phyloP scores from a whole-genome alignment of 2,888 invertebrate genomes.

The Sinopyrophorus schimmeli region DNA sequence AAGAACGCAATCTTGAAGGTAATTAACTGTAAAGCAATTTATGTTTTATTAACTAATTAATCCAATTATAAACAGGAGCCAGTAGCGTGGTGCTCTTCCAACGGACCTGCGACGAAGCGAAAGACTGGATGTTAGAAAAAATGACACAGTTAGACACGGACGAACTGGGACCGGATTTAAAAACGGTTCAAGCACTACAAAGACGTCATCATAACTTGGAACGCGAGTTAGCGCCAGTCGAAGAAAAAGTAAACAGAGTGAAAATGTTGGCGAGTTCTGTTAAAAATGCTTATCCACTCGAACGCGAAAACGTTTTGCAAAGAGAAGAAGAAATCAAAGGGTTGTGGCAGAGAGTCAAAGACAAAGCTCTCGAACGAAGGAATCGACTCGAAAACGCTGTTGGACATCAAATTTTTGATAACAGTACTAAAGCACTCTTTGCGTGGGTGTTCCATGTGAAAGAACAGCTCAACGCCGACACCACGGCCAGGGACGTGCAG shows the following conservation, averaged over 20 bases:
- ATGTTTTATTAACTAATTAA: no score
- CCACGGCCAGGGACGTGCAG: conserved; percentile 81
- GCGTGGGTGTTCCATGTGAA: conserved; percentile 82
- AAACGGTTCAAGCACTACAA: conserved; percentile 90
- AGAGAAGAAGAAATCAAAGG: conserved; percentile 83
- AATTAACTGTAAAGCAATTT: no score
- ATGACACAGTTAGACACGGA: conserved; percentile 83
- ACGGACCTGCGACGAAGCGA: conserved; percentile 93
- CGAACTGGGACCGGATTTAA: conserved; percentile 80
- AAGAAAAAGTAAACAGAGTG: conserved; percentile 90
- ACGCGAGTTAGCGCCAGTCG: conserved; percentile 90
- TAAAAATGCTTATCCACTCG: conserved; percentile 89
- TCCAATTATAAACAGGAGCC: conserved; percentile 43
- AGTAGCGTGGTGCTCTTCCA: conserved; percentile 91
- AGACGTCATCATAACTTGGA: conserved; percentile 91
- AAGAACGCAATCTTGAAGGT: conserved; percentile 89
- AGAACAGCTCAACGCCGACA: conserved; percentile 77
- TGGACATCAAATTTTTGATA: conserved; percentile 91
- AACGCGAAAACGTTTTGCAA: conserved; percentile 80
- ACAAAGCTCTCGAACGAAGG: conserved; percentile 82
- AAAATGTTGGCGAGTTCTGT: conserved; percentile 88
- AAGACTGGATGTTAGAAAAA: conserved; percentile 98
- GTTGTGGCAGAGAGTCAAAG: conserved; percentile 86
- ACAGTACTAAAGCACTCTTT: conserved; percentile 78
- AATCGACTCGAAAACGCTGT: conserved; percentile 90